Conservation (phyloP, 2,797 vertebrate genomes). For the Apodemus agrarius region DNA sequence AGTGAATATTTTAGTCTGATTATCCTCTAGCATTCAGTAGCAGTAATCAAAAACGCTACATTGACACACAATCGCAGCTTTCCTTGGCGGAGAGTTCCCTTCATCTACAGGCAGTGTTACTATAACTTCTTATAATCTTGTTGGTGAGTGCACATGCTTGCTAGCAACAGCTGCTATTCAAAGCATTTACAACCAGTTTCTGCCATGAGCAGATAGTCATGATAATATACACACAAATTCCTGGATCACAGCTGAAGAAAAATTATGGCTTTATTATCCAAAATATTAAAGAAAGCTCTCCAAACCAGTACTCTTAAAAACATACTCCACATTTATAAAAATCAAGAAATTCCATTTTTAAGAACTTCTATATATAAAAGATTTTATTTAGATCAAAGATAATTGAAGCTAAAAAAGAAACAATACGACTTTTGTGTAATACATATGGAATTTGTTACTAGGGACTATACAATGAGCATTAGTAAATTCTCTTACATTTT, state of each 20-base stretch:
- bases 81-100: slow-evolving; percentile 47
- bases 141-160: slow-evolving; percentile 59
- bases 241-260: slow-evolving; percentile 67
- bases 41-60: slow-evolving; percentile 64
- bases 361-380: neutral
- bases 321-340: slow-evolving; percentile 8
- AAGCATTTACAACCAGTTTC: slow-evolving; percentile 69
- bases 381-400: slow-evolving; percentile 54
- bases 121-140: slow-evolving; percentile 56
- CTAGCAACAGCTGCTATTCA: slow-evolving; percentile 66
- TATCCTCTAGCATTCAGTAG: slow-evolving; percentile 46
- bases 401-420: slow-evolving; percentile 26
- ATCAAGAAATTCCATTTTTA: slow-evolving; percentile 55
- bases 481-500: slow-evolving; percentile 55
- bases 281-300: slow-evolving; percentile 70
- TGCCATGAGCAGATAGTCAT: slow-evolving; percentile 69
- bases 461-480: neutral
- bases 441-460: neutral
- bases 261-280: slow-evolving; percentile 47
- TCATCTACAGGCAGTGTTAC: slow-evolving; percentile 58
- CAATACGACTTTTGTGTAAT: slow-evolving; percentile 18
- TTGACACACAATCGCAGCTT: slow-evolving; percentile 57
- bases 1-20: slow-evolving; percentile 74
- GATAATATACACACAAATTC: slow-evolving; percentile 70
- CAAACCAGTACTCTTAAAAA: slow-evolving; percentile 52